A percentile compares a stretch with the other conserved stretches of the same genome.
Conservation (phyloP, 2,113 vertebrate genomes). For the Archilochus colubris region DNA sequence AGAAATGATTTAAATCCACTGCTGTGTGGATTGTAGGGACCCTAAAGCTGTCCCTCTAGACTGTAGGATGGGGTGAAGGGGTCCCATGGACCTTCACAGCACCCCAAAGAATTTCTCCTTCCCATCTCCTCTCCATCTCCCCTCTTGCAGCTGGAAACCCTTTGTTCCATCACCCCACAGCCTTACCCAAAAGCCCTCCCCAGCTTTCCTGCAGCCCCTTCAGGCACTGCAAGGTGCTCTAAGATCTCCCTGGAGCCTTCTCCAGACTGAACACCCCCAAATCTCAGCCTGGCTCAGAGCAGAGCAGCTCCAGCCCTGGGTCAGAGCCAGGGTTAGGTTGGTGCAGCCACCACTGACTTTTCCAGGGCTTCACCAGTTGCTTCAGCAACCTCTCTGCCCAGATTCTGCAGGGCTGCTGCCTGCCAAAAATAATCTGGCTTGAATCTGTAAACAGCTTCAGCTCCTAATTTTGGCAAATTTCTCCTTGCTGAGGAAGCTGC, state of each 20-base stretch:
- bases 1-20: neutral
- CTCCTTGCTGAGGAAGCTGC: neutral
- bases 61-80: neutral
- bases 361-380: neutral
- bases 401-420: neutral
- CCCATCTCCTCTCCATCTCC: too few relatives aligned
- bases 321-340: neutral
- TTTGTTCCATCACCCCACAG: too few relatives aligned
- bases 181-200: too few relatives aligned
- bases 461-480: neutral
- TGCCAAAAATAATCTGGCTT: neutral
- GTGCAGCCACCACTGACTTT: neutral
- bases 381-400: neutral
- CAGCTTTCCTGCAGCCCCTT: too few relatives aligned
- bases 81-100: rapidly evolving
- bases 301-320: too few relatives aligned
- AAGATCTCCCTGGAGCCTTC: too few relatives aligned
- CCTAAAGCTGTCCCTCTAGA: neutral
- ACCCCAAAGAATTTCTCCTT: too few relatives aligned
- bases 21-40: neutral
- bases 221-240: too few relatives aligned
- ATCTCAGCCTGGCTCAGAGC: too few relatives aligned
- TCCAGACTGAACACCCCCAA: too few relatives aligned
- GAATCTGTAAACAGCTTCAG: neutral
- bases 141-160: too few relatives aligned